A percentile compares a stretch with the other conserved stretches of the same genome.
Evolutionary conservation across 2,797 vertebrate species (phyloP).

Genomic region (Champsocephalus esox): DNA sequence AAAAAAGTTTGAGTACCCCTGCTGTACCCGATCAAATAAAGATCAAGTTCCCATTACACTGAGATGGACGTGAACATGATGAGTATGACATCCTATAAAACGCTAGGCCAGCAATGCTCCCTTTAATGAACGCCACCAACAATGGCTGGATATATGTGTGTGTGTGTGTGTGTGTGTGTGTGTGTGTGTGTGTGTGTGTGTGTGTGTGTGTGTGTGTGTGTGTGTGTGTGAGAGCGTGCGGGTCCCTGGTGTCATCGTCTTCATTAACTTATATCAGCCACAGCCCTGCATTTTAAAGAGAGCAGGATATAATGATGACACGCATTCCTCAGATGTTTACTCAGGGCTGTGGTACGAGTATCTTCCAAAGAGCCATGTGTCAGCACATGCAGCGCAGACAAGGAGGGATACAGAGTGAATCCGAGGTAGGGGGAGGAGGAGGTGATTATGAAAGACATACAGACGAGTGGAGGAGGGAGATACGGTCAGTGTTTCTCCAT

Average conservation of each 20-base stretch:
- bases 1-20: too few relatives aligned
- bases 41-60: neutral
- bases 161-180: too few relatives aligned
- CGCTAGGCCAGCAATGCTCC: neutral
- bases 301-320: slow-evolving; percentile 16
- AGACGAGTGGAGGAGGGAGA: slow-evolving; percentile 15
- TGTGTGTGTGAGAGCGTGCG: neutral
- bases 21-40: neutral
- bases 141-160: too few relatives aligned
- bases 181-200: neutral
- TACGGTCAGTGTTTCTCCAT: slow-evolving; percentile 21
- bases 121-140: slow-evolving; percentile 16
- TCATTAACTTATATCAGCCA: slow-evolving; percentile 22
- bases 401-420: slow-evolving; percentile 35
- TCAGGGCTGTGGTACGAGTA: slow-evolving; percentile 8
- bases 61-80: slow-evolving; percentile 27
- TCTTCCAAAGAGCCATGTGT: slow-evolving; percentile 37
- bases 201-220: too few relatives aligned
- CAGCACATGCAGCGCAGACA: slow-evolving; percentile 43
- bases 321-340: slow-evolving; percentile 33
- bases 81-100: slow-evolving; percentile 20
- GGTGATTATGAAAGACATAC: slow-evolving; percentile 13
- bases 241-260: slow-evolving; percentile 2
- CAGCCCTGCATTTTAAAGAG: slow-evolving; percentile 27
- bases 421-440: slow-evolving; percentile 20